These are phyloP conservation scores for Lepidostoma basale DNA, from an alignment of 1,140 invertebrate species.

Conservation along the genomic window DNA sequence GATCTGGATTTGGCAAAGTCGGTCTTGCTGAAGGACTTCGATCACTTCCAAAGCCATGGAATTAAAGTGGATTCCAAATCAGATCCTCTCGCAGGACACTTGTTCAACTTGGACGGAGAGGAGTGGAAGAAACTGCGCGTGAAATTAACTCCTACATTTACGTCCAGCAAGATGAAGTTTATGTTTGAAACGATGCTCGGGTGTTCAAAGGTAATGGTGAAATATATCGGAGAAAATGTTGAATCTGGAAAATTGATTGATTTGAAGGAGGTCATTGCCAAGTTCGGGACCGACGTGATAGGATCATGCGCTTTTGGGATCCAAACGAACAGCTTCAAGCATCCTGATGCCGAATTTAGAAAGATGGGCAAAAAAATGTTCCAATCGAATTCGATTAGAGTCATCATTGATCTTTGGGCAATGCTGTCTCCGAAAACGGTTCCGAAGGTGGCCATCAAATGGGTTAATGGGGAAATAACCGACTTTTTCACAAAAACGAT, in stretches of 20 bases:
- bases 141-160: conserved; percentile 64
- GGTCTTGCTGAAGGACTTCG: conserved; percentile 66
- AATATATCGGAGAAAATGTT: conserved; percentile 50
- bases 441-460: too few relatives aligned
- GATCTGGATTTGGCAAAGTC: conserved; percentile 66
- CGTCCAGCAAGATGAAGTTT: conserved; percentile 64
- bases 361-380: conserved; percentile 54
- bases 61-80: conserved; percentile 55
- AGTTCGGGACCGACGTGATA: conserved; percentile 64
- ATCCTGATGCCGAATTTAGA: conserved; percentile 60
- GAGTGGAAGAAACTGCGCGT: conserved; percentile 62
- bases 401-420: conserved; percentile 43
- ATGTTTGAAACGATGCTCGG: conserved; percentile 57
- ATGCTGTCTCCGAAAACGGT: conserved; percentile 43
- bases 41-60: conserved; percentile 59
- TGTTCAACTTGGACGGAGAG: conserved; percentile 57
- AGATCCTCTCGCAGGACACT: conserved; percentile 57
- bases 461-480: conserved; percentile 41
- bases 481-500: conserved; percentile 48
- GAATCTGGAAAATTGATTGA: conserved; percentile 54
- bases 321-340: conserved; percentile 58
- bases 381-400: conserved; percentile 44
- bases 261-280: conserved; percentile 57
- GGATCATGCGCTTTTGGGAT: conserved; percentile 66
- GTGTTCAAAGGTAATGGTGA: conserved; percentile 50